Percentiles rank a stretch among this genome's conserved stretches.
These are phyloP conservation scores for Colletes gigas DNA, from an alignment of 1,140 invertebrate species.

Conservation along the genomic window DNA sequence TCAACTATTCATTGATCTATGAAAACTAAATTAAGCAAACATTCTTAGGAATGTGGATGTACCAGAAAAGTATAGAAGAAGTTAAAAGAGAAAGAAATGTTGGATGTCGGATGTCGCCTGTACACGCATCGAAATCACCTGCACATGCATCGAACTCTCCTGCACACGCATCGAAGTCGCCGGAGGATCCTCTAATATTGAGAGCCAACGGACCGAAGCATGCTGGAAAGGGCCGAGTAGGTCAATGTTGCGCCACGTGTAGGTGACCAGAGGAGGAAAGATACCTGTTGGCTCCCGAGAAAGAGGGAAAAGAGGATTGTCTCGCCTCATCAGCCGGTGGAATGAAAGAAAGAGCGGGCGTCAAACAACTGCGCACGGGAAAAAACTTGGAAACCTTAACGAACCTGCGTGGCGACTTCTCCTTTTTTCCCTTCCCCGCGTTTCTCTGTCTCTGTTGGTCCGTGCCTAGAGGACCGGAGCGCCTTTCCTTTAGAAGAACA, in stretches of 20 bases:
- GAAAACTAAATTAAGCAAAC: too few species aligned
- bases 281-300: neutral
- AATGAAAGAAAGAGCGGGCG: slow-evolving; percentile 53
- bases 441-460: slow-evolving; percentile 33
- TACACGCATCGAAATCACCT: too few species aligned
- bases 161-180: too few species aligned
- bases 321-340: slow-evolving; percentile 39
- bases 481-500: slow-evolving; percentile 36
- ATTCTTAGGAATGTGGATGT: too few species aligned
- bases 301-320: slow-evolving; percentile 12
- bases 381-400: slow-evolving; percentile 67
- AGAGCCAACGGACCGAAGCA: neutral
- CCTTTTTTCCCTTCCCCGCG: slow-evolving; percentile 16
- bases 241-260: slow-evolving; percentile 6
- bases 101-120: too few species aligned
- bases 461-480: neutral
- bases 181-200: too few species aligned
- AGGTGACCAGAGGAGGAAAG: neutral
- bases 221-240: neutral
- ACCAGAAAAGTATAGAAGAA: too few species aligned
- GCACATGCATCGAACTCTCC: too few species aligned
- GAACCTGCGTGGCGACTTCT: slow-evolving; percentile 53
- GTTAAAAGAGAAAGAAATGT: too few species aligned
- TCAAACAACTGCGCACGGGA: slow-evolving; percentile 51
- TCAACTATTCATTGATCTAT: too few species aligned